Base-by-base conservation (phyloP, 2,797 vertebrate genomes). In the Onychomys leucogaster region DNA sequence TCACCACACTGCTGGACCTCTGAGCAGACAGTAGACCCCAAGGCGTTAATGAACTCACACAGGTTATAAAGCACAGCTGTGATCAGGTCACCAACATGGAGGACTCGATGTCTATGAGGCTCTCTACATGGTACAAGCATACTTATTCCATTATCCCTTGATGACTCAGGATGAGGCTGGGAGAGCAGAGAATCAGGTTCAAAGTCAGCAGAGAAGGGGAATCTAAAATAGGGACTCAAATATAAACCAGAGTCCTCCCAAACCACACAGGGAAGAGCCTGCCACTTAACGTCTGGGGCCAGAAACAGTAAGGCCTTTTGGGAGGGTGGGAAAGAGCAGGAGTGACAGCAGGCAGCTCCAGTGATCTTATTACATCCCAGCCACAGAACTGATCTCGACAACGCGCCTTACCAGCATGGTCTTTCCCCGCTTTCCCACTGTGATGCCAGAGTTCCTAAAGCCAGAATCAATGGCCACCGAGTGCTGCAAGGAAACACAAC, bases 391-490 rank as follows among this genome's bases (percentile, higher is more conserved):
- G 43, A 17, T 93, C 78, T 80, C 59, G 34, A 55, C 27, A 5
- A 92, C 65, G 0, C 29, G 63, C 84, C 98, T 96, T 98, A 99
- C 99, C 99, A 98, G 98, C 32, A 99, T 99, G 84, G 99, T 99
- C 98, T 99, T 99, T 84, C 99, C 99, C 80, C 99, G 99, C 98
- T 98, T 99, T 94, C 99, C 98, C 43, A 99, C 98, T 0, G 99
- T 99, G 94, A 99, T 99, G 63, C 99, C 99, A 4, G 99, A 99
- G 98, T 99, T 99, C 98, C 99, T 99, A 98, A 99, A 99, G 80
- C 99, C 99, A 17, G 99, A 99, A 94, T 99, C 98, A 80, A 99
- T 14, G 57, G 99, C 99, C 69, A 98, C 99, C 0, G 99, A 98
- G 95, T 99, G 99, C 99, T 99, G 98, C 85, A 92, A 98, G 91